Conservation (phyloP, 1,140 invertebrate genomes). For the Prorops nasuta region DNA sequence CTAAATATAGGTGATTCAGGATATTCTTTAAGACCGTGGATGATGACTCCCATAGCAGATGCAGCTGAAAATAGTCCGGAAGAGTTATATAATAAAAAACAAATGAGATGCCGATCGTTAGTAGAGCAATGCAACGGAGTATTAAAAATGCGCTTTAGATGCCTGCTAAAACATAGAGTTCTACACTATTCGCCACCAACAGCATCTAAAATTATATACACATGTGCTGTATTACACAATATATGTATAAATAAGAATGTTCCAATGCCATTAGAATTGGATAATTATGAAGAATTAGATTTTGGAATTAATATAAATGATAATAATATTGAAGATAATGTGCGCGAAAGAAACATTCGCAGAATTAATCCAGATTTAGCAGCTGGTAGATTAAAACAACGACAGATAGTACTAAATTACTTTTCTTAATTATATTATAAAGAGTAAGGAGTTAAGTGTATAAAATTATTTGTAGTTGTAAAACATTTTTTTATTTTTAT, state of each 20-base stretch:
- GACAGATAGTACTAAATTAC: no score
- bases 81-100: constrained; percentile 28
- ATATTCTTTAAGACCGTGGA: constrained; percentile 43
- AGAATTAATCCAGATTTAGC: no score
- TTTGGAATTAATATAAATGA: no score
- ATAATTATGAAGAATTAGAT: no score
- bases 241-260: neutral
- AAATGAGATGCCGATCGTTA: constrained; percentile 25
- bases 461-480: no score
- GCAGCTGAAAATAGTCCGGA: constrained; percentile 22
- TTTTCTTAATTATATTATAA: no score
- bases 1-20: constrained; percentile 36
- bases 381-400: no score
- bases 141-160: constrained; percentile 43
- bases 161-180: constrained; percentile 16
- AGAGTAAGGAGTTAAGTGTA: no score
- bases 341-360: no score
- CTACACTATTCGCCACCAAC: neutral
- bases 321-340: no score
- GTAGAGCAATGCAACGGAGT: constrained; percentile 45
- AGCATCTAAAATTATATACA: constrained; percentile 7
- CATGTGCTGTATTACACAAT: constrained; percentile 4
- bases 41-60: constrained; percentile 39
- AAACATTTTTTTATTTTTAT: no score
- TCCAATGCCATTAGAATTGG: no score